These are phyloP conservation scores for Megaustenia siamemsis DNA, from an alignment of 2,888 invertebrate genomes.

Conservation along the genomic window DNA sequence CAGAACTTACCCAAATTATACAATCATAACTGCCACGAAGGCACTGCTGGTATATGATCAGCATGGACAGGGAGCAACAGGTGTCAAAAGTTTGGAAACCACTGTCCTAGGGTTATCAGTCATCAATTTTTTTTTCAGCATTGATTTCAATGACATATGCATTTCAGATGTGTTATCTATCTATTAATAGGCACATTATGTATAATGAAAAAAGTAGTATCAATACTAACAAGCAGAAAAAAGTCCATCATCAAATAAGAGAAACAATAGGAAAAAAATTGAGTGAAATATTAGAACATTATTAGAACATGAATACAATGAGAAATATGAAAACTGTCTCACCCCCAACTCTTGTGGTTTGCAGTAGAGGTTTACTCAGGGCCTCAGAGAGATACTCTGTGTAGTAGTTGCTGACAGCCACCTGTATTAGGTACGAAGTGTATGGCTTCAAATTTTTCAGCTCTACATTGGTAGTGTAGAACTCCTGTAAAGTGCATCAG, in stretches of 20 bases:
- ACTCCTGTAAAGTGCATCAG: conserved; percentile 66
- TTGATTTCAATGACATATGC: no score
- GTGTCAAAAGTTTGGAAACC: no score
- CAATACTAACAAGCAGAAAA: not conserved
- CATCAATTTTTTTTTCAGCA: no score
- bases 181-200: no score
- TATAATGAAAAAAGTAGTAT: no score
- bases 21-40: no score
- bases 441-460: conserved; percentile 86
- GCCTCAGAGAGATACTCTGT: conserved; percentile 82
- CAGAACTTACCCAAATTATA: no score
- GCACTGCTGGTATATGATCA: no score
- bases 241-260: not conserved
- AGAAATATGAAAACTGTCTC: conserved; percentile 65
- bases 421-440: conserved; percentile 87
- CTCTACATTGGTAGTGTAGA: conserved; percentile 84
- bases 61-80: no score
- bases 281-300: not conserved
- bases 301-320: not conserved
- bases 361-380: conserved; percentile 83
- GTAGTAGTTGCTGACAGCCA: conserved; percentile 89
- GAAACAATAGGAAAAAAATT: not conserved
- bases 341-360: conserved; percentile 90
- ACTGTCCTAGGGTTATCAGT: no score
- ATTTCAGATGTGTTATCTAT: no score